Evolutionary conservation across 2,888 invertebrate genomes (phyloP).

Genomic region (Parochlus steinenii): DNA sequence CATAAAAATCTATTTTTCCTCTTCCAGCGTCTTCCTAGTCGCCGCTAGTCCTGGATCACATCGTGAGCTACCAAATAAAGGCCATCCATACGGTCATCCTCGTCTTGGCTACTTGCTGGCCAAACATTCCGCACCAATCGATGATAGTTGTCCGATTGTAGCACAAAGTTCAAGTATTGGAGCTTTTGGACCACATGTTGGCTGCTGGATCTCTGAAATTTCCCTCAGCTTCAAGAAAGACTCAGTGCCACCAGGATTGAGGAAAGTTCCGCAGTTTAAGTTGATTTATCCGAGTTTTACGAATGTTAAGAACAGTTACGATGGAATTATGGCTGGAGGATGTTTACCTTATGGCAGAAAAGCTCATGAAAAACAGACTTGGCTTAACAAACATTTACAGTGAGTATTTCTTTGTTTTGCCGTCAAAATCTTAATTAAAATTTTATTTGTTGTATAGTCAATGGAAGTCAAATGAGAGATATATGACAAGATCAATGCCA

Average conservation of each 20-base stretch:
- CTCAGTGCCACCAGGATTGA: conserved; percentile 33
- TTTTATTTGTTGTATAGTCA: conserved; percentile 38
- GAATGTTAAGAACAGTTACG: conserved; percentile 74
- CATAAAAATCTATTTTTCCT: conserved; percentile 4
- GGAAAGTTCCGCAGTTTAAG: conserved; percentile 36
- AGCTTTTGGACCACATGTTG: conserved; percentile 52
- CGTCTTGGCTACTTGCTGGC: conserved; percentile 44
- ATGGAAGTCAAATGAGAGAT: conserved; percentile 59
- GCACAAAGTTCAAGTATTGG: conserved; percentile 89
- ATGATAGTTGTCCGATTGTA: conserved; percentile 50
- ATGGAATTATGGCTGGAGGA: conserved; percentile 69
- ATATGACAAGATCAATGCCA: conserved; percentile 75
- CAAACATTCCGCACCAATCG: conserved; percentile 41
- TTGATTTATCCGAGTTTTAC: conserved; percentile 61
- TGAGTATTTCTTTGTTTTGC: conserved; percentile 31
- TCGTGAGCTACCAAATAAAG: conserved; percentile 33
- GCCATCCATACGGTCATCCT: conserved; percentile 44
- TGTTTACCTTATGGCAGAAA: conserved; percentile 74
- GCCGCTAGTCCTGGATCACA: conserved; percentile 77
- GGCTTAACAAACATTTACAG: conserved; percentile 63
- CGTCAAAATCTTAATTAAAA: conserved; percentile 5
- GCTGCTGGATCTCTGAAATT: conserved; percentile 62
- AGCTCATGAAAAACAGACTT: conserved; percentile 65
- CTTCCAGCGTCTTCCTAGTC: conserved; percentile 62
- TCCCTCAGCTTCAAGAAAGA: conserved; percentile 42